These are phyloP conservation scores for Semicossyphus pulcher DNA, from an alignment of 2,113 vertebrate species.

Conservation along the genomic window DNA sequence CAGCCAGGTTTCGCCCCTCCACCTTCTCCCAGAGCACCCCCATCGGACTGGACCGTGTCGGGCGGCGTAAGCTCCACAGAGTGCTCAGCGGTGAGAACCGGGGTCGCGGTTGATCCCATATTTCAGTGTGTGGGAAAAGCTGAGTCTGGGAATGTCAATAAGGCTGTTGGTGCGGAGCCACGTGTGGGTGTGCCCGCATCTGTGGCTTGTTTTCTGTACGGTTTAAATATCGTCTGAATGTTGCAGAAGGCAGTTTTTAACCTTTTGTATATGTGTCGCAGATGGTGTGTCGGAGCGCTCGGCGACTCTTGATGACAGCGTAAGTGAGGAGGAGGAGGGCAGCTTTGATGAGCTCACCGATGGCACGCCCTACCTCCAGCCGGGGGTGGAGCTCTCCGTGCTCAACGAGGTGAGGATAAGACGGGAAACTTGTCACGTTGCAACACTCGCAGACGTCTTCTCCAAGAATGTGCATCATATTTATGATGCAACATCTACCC, in stretches of 20 bases:
- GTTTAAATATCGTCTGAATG: background rate
- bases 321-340: conserved; percentile 95
- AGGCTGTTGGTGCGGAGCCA: conserved; percentile 15
- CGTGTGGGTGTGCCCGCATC: conserved; percentile 18
- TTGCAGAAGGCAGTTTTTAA: background rate
- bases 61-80: conserved; percentile 86
- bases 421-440: conserved; percentile 25
- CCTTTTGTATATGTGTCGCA: conserved; percentile 59
- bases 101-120: conserved; percentile 21
- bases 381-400: conserved; percentile 91
- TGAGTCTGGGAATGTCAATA: conserved; percentile 49
- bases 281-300: conserved; percentile 87
- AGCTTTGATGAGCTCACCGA: conserved; percentile 93
- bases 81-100: conserved; percentile 89
- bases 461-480: conserved; percentile 11
- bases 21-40: conserved; percentile 95
- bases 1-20: conserved; percentile 90
- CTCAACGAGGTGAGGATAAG: conserved; percentile 90
- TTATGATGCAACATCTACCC: conserved; percentile 29
- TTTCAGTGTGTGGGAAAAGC: conserved; percentile 38
- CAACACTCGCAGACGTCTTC: conserved; percentile 3
- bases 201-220: conserved; percentile 27
- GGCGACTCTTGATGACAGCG: conserved; percentile 90
- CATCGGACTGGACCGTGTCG: conserved; percentile 93
- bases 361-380: conserved; percentile 90